A percentile compares a stretch with the other conserved stretches of the same genome.
Conservation (phyloP, 2,113 vertebrate genomes). For the Cyphomyrus plagiostoma region DNA sequence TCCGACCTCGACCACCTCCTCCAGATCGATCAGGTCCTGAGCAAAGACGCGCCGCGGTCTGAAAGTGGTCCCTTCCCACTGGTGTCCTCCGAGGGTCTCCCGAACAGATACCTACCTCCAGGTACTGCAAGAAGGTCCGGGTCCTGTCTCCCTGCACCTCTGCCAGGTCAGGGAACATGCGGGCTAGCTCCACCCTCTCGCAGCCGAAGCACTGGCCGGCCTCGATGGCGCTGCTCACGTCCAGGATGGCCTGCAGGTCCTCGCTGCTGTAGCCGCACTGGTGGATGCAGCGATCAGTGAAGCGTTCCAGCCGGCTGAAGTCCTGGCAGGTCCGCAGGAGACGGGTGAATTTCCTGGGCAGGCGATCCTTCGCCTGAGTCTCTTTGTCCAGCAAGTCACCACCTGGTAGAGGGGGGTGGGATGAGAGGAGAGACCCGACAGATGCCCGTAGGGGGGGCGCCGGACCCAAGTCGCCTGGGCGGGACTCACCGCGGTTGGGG, state of each 20-base stretch:
- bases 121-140: conserved; percentile 61
- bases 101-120: conserved; percentile 56
- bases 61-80: not conserved
- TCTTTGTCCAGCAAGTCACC: conserved; percentile 51
- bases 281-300: conserved; percentile 42
- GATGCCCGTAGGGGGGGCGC: not conserved
- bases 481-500: conserved; percentile 53
- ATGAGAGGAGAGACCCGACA: not conserved
- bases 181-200: conserved; percentile 53
- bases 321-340: conserved; percentile 45
- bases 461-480: not conserved
- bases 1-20: conserved; percentile 69
- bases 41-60: not conserved
- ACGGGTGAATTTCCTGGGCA: conserved; percentile 67
- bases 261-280: conserved; percentile 49
- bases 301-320: conserved; percentile 29
- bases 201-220: conserved; percentile 62
- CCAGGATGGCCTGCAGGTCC: conserved; percentile 56
- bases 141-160: conserved; percentile 41
- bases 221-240: conserved; percentile 59
- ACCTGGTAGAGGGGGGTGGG: conserved; percentile 40
- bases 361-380: conserved; percentile 46
- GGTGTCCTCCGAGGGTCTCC: not conserved
- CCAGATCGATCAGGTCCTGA: conserved; percentile 61
- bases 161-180: conserved; percentile 51